Percentiles rank a stretch among this genome's conserved stretches.
phyloP scores from a whole-genome alignment of 23 tunicate species.

The Trididemnum clinides region DNA sequence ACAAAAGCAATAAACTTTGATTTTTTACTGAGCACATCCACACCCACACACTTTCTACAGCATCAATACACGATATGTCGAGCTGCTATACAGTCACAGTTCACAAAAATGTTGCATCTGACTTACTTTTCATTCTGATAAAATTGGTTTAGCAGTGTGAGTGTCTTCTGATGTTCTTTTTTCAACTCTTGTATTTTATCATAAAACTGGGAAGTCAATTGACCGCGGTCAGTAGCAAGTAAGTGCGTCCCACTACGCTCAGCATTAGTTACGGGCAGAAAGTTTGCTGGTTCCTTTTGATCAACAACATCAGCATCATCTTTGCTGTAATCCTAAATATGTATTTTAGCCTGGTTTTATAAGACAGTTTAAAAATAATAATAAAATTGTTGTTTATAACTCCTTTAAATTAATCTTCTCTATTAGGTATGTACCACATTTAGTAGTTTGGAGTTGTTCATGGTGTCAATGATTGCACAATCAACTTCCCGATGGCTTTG shows the following conservation, averaged over 20 bases:
- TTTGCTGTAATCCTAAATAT: background rate
- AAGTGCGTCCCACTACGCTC: constrained; percentile 24
- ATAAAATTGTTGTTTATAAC: background rate
- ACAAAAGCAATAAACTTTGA: too few relatives aligned
- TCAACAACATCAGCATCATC: constrained; percentile 3
- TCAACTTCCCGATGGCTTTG: too few relatives aligned
- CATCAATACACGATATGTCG: too few relatives aligned
- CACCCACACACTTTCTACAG: too few relatives aligned
- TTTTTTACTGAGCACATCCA: too few relatives aligned
- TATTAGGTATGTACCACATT: background rate
- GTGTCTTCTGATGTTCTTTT: constrained; percentile 75
- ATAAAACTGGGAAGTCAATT: constrained; percentile 56
- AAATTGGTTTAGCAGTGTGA: constrained; percentile 50
- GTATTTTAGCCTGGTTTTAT: background rate
- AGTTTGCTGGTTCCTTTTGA: constrained; percentile 49
- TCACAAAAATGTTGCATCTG: too few relatives aligned
- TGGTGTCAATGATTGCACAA: too few relatives aligned
- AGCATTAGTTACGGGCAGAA: background rate
- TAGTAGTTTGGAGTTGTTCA: background rate
- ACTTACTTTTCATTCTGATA: constrained; percentile 23
- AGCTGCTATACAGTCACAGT: too few relatives aligned
- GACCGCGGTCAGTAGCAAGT: constrained; percentile 41
- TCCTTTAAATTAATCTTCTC: background rate
- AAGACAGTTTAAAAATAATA: background rate
- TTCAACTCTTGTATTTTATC: constrained; percentile 48